phyloP scores from a whole-genome alignment of 2,113 vertebrate genomes.

The Thryonomys swinderianus region DNA sequence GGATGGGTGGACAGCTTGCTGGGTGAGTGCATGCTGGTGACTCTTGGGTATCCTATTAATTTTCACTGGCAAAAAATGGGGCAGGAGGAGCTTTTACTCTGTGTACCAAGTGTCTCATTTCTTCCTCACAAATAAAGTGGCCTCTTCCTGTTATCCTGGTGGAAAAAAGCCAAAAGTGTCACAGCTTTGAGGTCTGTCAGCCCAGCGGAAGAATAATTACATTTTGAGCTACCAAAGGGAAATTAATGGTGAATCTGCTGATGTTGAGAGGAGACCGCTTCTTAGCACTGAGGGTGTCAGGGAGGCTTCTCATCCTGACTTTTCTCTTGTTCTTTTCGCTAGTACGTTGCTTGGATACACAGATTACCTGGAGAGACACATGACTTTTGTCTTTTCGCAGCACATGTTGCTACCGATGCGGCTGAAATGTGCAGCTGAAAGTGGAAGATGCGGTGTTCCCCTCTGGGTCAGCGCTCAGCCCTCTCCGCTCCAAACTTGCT shows the following conservation, averaged over 20 bases:
- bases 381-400: not conserved
- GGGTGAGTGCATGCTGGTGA: not conserved
- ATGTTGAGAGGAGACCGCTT: not conserved
- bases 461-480: fast-evolving
- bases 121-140: not conserved
- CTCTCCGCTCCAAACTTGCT: not conserved
- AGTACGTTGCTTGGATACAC: not conserved
- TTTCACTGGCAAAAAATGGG: not conserved
- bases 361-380: not conserved
- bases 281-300: not conserved
- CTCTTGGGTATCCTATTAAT: not conserved
- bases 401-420: not conserved
- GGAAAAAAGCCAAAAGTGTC: not conserved
- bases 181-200: not conserved
- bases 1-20: not conserved
- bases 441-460: not conserved
- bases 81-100: not conserved
- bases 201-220: not conserved
- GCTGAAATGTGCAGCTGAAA: not conserved
- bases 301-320: not conserved
- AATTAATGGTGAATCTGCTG: not conserved
- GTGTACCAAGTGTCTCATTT: not conserved
- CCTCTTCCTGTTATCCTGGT: not conserved
- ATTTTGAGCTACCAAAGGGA: not conserved
- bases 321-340: not conserved